Evolutionary conservation across 2,113 vertebrate genomes (phyloP), one percentile per base, ranked within the genome.

Genomic region (Meriones unguiculatus): DNA sequence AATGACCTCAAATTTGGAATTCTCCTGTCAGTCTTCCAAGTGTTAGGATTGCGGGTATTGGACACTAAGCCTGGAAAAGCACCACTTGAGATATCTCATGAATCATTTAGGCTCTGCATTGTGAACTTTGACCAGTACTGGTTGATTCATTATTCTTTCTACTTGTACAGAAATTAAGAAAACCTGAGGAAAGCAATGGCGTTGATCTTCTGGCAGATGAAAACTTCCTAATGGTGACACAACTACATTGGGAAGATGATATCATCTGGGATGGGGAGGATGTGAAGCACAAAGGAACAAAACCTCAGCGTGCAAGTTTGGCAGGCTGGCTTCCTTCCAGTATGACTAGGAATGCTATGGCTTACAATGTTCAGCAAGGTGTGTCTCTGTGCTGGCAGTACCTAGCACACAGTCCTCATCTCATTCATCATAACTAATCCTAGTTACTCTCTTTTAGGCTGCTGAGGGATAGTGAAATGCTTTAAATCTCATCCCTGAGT

Each of bases 231-330:
- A 99, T 99, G 99, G 99, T 99, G 92, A 99, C 99, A 14, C 99
- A 99, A 89, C 98, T 99, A 59, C 99, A 99, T 52, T 99, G 99
- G 99, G 99, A 99, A 96, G 99, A 99, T 38, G 99, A 99, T 94
- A 99, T 99, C 81, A 99, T 99, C 97, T 99, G 99, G 99, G 99
- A 99, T 2, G 99, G 99, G 38, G 99, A 99, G 84, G 99, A 99
- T 64, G 99, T 99, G 52, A 99, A 99, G 96, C 99, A 99, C 98
- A 99, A 99, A 97, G 99, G 99, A 90, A 99, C 99, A 38, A 99
- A 99, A 98, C 99, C 99, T 15, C 99, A 99, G 98, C 98, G 99
- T 90, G 99, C 99, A 22, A 99, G 99, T 91, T 97, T 99, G 96
- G 99, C 99, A 0, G 99, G 99, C 75, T 99, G 99, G 99, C 99